Evolutionary conservation across 2,888 invertebrate species (phyloP).

Genomic region (Phyllotreta striolata): DNA sequence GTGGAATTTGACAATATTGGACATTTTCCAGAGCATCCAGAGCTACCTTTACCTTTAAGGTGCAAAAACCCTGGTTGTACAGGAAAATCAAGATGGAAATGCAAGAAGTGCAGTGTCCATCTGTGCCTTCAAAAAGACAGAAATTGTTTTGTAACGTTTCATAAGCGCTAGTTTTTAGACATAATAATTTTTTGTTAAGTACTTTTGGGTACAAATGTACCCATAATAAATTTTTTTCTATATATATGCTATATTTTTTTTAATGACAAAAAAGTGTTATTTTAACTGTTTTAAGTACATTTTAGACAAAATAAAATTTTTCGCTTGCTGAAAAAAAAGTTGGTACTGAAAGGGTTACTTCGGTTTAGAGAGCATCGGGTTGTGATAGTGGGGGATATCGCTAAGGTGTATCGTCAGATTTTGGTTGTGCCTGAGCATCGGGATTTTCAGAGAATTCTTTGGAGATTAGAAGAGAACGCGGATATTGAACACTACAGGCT

Average conservation of each 20-base stretch:
- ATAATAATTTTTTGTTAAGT: not conserved
- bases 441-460: no score
- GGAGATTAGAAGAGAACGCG: no score
- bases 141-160: slow-evolving; percentile 14
- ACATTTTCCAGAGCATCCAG: slow-evolving; percentile 16
- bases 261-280: slow-evolving; percentile 8
- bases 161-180: slow-evolving; percentile 5
- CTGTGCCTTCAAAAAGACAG: slow-evolving; percentile 17
- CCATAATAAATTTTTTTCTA: not conserved
- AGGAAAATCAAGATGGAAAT: slow-evolving; percentile 16
- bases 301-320: slow-evolving; percentile 12
- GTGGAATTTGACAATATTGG: not conserved
- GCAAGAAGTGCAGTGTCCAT: slow-evolving; percentile 18
- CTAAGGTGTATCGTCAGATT: slow-evolving; percentile 32
- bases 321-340: slow-evolving; percentile 11
- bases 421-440: no score
- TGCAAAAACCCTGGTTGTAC: slow-evolving; percentile 18
- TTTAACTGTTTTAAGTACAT: slow-evolving; percentile 10
- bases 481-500: no score
- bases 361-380: slow-evolving; percentile 36
- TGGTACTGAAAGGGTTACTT: slow-evolving; percentile 9
- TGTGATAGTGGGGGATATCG: slow-evolving; percentile 28
- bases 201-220: slow-evolving; percentile 1
- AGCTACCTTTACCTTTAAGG: not conserved
- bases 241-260: slow-evolving; percentile 15